phyloP scores from a whole-genome alignment of 2,797 vertebrate species.

The Limnodromus scolopaceus region DNA sequence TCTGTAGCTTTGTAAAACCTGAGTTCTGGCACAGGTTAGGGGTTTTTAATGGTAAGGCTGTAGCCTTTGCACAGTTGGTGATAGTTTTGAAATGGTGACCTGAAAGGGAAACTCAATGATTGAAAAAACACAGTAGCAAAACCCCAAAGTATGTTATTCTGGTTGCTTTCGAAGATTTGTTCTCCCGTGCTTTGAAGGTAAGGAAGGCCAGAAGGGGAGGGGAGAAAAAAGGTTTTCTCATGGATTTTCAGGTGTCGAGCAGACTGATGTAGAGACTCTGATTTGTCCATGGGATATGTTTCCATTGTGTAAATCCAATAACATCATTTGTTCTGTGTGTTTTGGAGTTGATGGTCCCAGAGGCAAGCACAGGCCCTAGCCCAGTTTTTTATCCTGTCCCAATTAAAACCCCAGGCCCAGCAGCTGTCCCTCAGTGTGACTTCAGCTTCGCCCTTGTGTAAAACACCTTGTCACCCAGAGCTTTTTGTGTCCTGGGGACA shows the following conservation, averaged over 20 bases:
- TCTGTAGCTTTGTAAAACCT: neutral
- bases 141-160: neutral
- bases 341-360: neutral
- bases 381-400: neutral
- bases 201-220: neutral
- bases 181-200: neutral
- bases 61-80: neutral
- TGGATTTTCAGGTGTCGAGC: neutral
- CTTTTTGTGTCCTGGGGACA: neutral
- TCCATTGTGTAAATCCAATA: neutral
- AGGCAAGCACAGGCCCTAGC: neutral
- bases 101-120: neutral
- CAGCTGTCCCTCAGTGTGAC: neutral
- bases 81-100: neutral
- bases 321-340: neutral
- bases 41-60: neutral
- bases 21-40: neutral
- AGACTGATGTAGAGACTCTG: neutral
- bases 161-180: neutral
- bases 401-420: neutral
- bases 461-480: neutral
- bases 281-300: neutral
- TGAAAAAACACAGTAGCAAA: neutral
- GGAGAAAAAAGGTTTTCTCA: neutral
- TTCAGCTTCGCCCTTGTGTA: neutral